Conservation (phyloP, 2,888 invertebrate genomes). For the Epicampocera succincta region DNA sequence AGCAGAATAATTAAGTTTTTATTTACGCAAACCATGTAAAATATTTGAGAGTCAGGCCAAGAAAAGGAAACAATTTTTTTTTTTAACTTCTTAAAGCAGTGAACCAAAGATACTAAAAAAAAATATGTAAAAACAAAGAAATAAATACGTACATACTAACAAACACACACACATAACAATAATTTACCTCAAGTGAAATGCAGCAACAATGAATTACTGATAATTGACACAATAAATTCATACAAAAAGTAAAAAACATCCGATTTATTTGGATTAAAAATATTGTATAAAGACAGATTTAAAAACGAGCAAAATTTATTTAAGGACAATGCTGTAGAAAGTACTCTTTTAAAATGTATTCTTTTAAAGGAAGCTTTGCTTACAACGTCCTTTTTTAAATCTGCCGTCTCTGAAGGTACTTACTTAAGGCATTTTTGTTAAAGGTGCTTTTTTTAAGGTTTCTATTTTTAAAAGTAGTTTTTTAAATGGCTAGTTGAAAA, state of each 20-base stretch:
- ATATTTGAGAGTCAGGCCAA: conserved; percentile 60
- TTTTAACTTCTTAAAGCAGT: conserved; percentile 58
- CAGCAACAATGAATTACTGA: conserved; percentile 15
- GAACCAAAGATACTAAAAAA: conserved; percentile 67
- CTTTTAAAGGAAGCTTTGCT: no score
- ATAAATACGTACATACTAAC: conserved; percentile 16
- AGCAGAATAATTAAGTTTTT: conserved; percentile 41
- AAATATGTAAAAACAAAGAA: conserved; percentile 2
- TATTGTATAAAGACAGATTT: neutral
- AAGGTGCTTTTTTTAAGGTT: no score
- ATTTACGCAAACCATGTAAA: conserved; percentile 29
- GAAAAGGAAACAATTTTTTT: conserved; percentile 20
- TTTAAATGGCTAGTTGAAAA: no score
- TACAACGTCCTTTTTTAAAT: no score
- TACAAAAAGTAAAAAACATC: conserved; percentile 21
- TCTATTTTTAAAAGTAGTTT: no score
- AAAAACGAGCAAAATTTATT: neutral
- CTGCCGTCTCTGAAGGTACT: no score
- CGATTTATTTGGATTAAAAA: conserved; percentile 2
- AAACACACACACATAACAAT: conserved; percentile 46
- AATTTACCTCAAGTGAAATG: conserved; percentile 52
- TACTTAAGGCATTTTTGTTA: no score
- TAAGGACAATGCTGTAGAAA: no score
- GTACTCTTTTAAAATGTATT: no score
- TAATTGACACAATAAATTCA: conserved; percentile 23